Percentiles rank a stretch among this genome's conserved stretches.
phyloP scores from a whole-genome alignment of 1,140 invertebrate species.

The Pseudomyrmex dendroicus region DNA sequence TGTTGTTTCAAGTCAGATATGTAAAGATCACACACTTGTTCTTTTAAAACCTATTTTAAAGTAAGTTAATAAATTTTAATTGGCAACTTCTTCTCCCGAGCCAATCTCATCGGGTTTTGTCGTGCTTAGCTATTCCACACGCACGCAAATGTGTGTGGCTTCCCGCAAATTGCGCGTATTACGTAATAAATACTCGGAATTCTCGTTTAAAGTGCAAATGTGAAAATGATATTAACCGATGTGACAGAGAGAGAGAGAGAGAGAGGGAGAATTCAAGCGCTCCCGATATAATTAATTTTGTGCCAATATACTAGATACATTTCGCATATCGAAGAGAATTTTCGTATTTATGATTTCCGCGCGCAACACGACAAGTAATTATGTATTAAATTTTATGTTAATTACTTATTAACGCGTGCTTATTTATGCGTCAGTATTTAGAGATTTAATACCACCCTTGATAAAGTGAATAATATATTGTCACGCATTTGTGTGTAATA shows the following conservation, averaged over 20 bases:
- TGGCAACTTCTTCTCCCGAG: too few relatives aligned
- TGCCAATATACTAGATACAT: background rate
- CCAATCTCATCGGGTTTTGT: background rate
- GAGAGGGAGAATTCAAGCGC: too few relatives aligned
- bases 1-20: too few relatives aligned
- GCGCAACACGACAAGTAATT: background rate
- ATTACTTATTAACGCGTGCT: conserved; percentile 8
- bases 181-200: background rate
- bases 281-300: conserved; percentile 8
- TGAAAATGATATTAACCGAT: background rate
- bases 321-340: background rate
- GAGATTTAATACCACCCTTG: too few relatives aligned
- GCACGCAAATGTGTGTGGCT: background rate
- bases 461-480: too few relatives aligned
- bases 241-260: background rate
- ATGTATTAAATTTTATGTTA: background rate
- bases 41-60: too few relatives aligned
- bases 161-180: background rate
- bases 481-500: too few relatives aligned
- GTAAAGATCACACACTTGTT: too few relatives aligned
- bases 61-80: too few relatives aligned
- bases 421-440: background rate
- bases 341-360: background rate
- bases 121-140: background rate
- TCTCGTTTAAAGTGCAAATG: conserved; percentile 10